These are phyloP conservation scores for Vultur gryphus DNA, from an alignment of 2,797 vertebrate genomes.

Conservation along the genomic window DNA sequence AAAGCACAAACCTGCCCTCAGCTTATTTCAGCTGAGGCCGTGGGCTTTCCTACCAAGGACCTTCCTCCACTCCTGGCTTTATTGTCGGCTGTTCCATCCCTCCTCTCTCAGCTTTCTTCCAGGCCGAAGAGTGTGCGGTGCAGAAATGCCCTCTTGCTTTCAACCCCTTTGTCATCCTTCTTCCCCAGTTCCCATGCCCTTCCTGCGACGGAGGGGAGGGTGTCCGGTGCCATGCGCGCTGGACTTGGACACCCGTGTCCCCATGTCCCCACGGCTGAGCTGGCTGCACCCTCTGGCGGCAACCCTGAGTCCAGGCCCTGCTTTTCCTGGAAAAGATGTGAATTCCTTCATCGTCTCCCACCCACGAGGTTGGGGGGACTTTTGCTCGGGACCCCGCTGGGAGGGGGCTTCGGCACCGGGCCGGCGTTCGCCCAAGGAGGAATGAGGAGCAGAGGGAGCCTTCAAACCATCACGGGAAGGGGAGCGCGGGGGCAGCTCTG, in stretches of 20 bases:
- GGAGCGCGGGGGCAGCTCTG: neutral
- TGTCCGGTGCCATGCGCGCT: accelerated
- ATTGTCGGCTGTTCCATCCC: neutral
- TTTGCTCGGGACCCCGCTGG: neutral
- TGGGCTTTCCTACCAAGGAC: neutral
- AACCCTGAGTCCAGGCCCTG: neutral
- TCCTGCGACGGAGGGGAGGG: accelerated
- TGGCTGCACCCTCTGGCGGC: constrained; percentile 41
- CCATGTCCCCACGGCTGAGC: neutral
- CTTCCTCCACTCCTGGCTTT: neutral
- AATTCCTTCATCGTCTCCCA: neutral
- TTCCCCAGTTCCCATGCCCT: no score
- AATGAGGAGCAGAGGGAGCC: neutral
- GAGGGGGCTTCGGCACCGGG: neutral
- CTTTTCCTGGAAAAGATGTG: neutral
- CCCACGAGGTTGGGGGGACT: accelerated
- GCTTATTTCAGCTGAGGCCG: neutral
- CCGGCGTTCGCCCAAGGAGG: neutral
- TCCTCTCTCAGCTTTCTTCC: neutral
- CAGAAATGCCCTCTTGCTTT: neutral
- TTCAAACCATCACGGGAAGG: neutral
- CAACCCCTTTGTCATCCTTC: neutral
- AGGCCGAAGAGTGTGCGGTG: neutral
- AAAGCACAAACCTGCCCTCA: neutral
- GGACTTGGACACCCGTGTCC: neutral